Evolutionary conservation across 1,140 invertebrate species (phyloP).

Genomic region (Conus betulinus): DNA sequence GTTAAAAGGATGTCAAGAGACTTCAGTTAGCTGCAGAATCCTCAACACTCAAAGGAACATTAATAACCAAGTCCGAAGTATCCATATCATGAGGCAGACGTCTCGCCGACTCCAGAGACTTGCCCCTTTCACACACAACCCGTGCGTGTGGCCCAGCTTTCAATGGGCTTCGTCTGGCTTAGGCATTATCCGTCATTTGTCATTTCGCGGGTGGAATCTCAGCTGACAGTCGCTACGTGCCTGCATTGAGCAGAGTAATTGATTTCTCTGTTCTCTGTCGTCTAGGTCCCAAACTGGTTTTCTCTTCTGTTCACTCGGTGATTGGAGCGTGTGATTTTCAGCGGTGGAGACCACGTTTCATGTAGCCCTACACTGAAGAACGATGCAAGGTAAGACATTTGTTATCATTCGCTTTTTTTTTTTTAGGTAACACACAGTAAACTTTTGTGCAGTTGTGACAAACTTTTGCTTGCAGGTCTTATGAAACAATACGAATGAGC

Average conservation of each 20-base stretch:
- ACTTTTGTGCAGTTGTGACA: too few relatives aligned
- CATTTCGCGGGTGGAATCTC: background rate
- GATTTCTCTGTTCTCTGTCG: conserved; percentile 1
- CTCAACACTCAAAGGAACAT: too few relatives aligned
- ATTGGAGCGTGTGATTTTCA: background rate
- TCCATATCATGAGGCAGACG: background rate
- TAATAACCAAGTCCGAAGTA: background rate
- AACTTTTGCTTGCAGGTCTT: too few relatives aligned
- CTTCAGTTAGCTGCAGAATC: too few relatives aligned
- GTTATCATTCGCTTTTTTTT: too few relatives aligned
- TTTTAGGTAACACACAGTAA: too few relatives aligned
- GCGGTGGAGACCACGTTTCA: too few relatives aligned
- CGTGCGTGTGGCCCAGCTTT: background rate
- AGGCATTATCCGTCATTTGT: background rate
- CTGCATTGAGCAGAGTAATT: background rate
- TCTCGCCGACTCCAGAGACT: background rate
- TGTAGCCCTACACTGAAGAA: too few relatives aligned
- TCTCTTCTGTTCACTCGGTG: background rate
- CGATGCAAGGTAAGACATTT: too few relatives aligned
- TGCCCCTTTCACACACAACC: background rate
- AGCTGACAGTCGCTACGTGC: background rate
- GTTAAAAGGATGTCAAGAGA: too few relatives aligned
- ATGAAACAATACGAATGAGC: too few relatives aligned
- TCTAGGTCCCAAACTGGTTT: background rate
- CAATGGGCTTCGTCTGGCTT: background rate